A percentile compares a stretch with the other conserved stretches of the same genome.
Conservation (phyloP, 2,797 vertebrate species). For the Ctenochaetus hawaiiensis region DNA sequence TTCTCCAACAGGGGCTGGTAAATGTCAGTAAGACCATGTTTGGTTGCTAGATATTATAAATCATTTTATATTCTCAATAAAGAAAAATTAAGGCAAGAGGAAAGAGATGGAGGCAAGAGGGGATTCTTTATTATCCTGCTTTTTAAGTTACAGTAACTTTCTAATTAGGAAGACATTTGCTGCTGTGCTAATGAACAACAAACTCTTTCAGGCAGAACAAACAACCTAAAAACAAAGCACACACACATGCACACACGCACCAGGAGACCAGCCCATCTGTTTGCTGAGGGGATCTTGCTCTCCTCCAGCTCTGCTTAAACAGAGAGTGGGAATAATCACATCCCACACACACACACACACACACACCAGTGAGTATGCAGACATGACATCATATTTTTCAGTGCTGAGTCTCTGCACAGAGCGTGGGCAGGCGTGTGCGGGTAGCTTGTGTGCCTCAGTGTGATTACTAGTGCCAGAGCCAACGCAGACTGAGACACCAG, state of each 20-base stretch:
- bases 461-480: constrained; percentile 62
- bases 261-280: constrained; percentile 77
- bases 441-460: constrained; percentile 49
- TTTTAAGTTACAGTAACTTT: constrained; percentile 67
- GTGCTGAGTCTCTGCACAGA: constrained; percentile 60
- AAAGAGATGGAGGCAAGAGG: neutral
- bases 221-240: constrained; percentile 64
- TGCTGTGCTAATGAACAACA: constrained; percentile 71
- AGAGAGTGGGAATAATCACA: constrained; percentile 37
- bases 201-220: constrained; percentile 76
- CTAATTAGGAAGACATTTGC: constrained; percentile 74
- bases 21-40: too few relatives aligned
- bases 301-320: constrained; percentile 49
- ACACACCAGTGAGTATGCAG: constrained; percentile 60
- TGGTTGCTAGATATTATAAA: too few relatives aligned
- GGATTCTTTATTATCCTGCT: constrained; percentile 35
- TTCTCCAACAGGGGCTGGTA: too few relatives aligned
- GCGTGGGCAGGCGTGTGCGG: constrained; percentile 68
- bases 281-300: constrained; percentile 58
- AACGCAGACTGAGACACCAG: constrained; percentile 45
- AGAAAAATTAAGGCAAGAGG: neutral
- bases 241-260: constrained; percentile 27
- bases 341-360: constrained; percentile 52
- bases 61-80: neutral
- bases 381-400: constrained; percentile 79